A percentile compares a stretch with the other conserved stretches of the same genome.
Evolutionary conservation across 92 coral and sea anemone species (phyloP).

Genomic region (Siderastrea siderea): DNA sequence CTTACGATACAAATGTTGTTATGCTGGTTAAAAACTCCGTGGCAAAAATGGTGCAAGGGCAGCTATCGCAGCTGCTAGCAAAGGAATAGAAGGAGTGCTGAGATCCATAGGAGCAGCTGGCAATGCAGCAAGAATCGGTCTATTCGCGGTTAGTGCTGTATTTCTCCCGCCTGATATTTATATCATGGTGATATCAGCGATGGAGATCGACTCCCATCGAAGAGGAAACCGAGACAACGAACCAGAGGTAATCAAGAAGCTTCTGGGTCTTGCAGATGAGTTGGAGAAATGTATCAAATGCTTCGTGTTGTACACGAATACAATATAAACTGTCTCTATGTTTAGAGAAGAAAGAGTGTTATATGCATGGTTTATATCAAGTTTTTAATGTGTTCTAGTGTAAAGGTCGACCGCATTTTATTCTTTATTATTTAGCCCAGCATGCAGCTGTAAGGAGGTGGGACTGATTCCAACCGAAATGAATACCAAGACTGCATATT

Average conservation of each 20-base stretch:
- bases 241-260: conserved; percentile 14
- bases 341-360: background rate
- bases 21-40: conserved; percentile 1
- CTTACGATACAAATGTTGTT: background rate
- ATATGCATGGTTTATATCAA: too few species aligned
- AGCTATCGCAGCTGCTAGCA: conserved; percentile 1
- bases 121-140: conserved; percentile 6
- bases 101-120: conserved; percentile 16
- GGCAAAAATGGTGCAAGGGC: conserved; percentile 14
- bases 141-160: conserved; percentile 9
- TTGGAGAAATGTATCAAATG: conserved; percentile 23
- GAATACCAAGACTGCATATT: too few species aligned
- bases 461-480: too few species aligned
- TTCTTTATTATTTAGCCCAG: too few species aligned
- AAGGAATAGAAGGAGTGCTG: conserved; percentile 20
- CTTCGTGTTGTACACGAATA: conserved; percentile 1
- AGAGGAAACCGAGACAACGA: background rate
- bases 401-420: too few species aligned
- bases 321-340: background rate
- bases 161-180: conserved; percentile 24
- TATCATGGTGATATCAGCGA: conserved; percentile 20
- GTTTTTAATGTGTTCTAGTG: too few species aligned
- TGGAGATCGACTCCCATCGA: conserved; percentile 12
- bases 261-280: conserved; percentile 17
- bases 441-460: too few species aligned